These are phyloP conservation scores for Cyrtodaria siliqua DNA, from an alignment of 2,888 invertebrate genomes.

Conservation along the genomic window DNA sequence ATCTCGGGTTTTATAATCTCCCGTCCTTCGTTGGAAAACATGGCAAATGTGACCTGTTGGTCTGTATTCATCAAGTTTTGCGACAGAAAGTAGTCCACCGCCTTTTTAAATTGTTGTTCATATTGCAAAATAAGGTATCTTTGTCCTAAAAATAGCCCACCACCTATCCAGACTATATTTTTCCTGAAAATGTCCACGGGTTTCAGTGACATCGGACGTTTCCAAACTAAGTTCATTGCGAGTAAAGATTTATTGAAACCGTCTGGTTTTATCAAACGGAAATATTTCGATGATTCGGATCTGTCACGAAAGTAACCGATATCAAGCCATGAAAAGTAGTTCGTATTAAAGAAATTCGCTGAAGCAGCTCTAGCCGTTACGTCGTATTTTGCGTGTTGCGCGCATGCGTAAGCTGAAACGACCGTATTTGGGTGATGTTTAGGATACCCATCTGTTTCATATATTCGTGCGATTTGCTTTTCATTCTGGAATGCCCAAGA, in stretches of 20 bases:
- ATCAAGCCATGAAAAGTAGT: constrained; percentile 69
- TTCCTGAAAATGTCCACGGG: constrained; percentile 47
- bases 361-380: constrained; percentile 49
- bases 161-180: constrained; percentile 66
- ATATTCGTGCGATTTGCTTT: constrained; percentile 50
- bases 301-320: constrained; percentile 67
- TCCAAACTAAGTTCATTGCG: constrained; percentile 35
- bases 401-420: constrained; percentile 64
- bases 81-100: constrained; percentile 45
- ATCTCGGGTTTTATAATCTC: constrained; percentile 35
- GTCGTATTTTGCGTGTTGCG: constrained; percentile 69
- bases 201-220: constrained; percentile 1
- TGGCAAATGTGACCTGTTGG: constrained; percentile 56
- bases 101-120: constrained; percentile 34
- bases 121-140: constrained; percentile 25
- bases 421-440: constrained; percentile 71
- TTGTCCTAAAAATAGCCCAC: constrained; percentile 55
- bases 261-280: constrained; percentile 39
- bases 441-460: constrained; percentile 58
- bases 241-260: constrained; percentile 7
- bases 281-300: constrained; percentile 17
- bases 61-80: constrained; percentile 57
- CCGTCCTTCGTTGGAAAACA: constrained; percentile 36
- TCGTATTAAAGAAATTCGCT: constrained; percentile 49
- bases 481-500: constrained; percentile 61